Evolutionary conservation across 2,797 vertebrate genomes (phyloP).

Genomic region (Etheostoma perlongum): DNA sequence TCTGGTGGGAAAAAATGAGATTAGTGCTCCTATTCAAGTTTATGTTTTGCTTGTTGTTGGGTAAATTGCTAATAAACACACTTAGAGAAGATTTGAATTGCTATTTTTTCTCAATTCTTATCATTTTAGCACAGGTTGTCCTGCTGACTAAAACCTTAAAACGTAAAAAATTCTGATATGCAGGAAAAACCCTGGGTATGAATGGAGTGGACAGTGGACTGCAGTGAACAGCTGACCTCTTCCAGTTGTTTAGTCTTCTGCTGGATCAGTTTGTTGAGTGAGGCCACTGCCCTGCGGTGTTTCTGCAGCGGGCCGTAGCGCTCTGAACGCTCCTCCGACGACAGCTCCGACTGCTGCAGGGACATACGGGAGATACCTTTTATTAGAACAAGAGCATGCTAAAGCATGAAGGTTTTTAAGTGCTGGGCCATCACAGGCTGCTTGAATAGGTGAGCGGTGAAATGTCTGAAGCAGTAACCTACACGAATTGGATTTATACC

Average conservation of each 20-base stretch:
- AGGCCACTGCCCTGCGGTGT: constrained; percentile 88
- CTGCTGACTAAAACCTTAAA: too few species aligned
- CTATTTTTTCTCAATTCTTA: too few species aligned
- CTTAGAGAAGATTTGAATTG: too few species aligned
- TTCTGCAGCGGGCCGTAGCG: constrained; percentile 91
- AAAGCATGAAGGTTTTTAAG: not conserved
- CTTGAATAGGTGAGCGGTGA: not conserved
- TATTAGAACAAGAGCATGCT: not conserved
- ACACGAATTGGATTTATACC: not conserved
- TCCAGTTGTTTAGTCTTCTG: constrained; percentile 90
- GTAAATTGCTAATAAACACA: too few species aligned
- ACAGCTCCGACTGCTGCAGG: constrained; percentile 88
- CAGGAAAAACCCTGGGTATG: not conserved
- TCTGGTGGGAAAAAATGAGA: too few species aligned
- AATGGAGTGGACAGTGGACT: not conserved
- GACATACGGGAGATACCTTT: not conserved
- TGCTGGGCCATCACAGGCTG: not conserved
- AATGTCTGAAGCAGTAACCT: not conserved
- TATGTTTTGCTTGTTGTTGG: too few species aligned
- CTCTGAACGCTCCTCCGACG: constrained; percentile 90
- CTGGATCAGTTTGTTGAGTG: constrained; percentile 92
- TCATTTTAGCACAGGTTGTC: too few species aligned
- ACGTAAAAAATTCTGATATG: too few species aligned
- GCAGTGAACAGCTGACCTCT: constrained; percentile 81
- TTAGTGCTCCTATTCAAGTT: too few species aligned